Conservation (phyloP, 1,140 invertebrate species). For the Dendroctonus valens region DNA sequence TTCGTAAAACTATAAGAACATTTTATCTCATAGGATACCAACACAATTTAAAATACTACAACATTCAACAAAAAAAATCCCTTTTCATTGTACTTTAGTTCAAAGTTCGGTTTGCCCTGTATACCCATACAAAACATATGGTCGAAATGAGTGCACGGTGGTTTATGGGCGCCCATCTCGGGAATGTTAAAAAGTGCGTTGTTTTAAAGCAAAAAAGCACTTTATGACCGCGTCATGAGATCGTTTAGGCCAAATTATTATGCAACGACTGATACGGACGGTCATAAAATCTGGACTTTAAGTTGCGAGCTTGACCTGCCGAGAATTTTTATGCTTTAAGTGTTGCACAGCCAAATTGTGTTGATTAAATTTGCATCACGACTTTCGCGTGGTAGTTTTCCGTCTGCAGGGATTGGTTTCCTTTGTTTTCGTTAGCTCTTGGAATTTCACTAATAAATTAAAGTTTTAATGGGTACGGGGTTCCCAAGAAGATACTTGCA, state of each 20-base stretch:
- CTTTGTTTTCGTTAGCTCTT: no score
- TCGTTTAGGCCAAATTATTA: conserved; percentile 5
- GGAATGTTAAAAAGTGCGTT: conserved; percentile 10
- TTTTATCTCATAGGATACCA: no score
- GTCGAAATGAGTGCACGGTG: not conserved
- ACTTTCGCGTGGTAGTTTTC: no score
- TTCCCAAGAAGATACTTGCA: no score
- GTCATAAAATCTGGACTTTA: conserved; percentile 12
- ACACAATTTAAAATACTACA: no score
- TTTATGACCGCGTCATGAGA: conserved; percentile 9
- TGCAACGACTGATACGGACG: not conserved
- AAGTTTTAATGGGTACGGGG: no score
- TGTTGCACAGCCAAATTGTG: not conserved
- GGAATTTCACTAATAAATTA: no score
- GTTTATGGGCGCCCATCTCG: not conserved
- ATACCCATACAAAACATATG: not conserved
- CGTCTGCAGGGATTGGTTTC: no score
- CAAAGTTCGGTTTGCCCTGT: not conserved
- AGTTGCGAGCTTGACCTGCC: not conserved
- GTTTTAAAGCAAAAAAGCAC: conserved; percentile 6
- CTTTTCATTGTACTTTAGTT: not conserved
- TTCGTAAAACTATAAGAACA: no score
- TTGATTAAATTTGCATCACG: no score
- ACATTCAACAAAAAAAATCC: no score
- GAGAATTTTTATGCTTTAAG: conserved; percentile 2